phyloP scores from a whole-genome alignment of 2,113 vertebrate species.

The Caracal caracal region DNA sequence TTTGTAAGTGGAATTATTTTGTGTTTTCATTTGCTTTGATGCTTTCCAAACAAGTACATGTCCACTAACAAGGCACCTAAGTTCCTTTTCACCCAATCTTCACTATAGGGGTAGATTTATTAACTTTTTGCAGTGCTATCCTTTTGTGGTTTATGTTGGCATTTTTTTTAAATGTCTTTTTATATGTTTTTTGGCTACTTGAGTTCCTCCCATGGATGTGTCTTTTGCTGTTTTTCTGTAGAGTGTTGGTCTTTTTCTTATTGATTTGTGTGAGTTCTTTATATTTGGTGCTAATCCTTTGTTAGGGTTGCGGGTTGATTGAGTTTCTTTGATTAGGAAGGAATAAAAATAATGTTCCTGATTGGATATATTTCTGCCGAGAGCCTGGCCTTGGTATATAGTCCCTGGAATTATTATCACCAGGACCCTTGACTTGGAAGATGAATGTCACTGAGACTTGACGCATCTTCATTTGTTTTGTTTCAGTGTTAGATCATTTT shows the following conservation, averaged over 20 bases:
- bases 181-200: not conserved
- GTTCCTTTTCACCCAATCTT: not conserved
- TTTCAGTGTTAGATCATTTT: not conserved
- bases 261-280: not conserved
- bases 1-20: not conserved
- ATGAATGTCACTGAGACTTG: not conserved
- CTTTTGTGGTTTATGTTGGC: not conserved
- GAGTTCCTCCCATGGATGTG: not conserved
- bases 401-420: not conserved
- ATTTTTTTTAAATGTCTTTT: not conserved
- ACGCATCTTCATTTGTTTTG: not conserved
- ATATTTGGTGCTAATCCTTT: not conserved
- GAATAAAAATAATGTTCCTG: not conserved
- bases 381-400: not conserved
- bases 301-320: not conserved
- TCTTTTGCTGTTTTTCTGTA: not conserved
- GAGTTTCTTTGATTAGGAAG: constrained; percentile 26
- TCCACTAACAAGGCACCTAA: not conserved
- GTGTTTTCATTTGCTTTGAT: not conserved
- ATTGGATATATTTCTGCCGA: not conserved
- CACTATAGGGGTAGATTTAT: not conserved
- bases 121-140: not conserved
- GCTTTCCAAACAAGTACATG: not conserved
- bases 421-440: not conserved
- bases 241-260: not conserved